These are phyloP conservation scores for Gorsachius goisagi DNA, from an alignment of 2,113 vertebrate species.

Conservation along the genomic window DNA sequence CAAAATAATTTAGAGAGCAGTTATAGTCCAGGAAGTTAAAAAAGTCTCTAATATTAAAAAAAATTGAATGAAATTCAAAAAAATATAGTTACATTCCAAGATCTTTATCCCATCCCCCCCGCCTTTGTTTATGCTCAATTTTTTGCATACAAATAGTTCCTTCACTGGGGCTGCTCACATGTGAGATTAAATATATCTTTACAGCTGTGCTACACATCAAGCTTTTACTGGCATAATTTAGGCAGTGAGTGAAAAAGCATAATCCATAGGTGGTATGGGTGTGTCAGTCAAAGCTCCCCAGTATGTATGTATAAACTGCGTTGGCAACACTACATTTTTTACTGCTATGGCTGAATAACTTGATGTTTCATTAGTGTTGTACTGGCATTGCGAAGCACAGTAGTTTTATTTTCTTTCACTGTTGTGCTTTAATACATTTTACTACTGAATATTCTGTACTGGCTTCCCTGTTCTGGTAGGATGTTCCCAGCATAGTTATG, in stretches of 20 bases:
- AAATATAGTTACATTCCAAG: too few species aligned
- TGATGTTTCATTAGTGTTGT: neutral
- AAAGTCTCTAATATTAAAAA: neutral
- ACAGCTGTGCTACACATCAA: neutral
- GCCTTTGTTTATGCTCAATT: neutral
- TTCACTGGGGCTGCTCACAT: neutral
- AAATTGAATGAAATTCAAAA: neutral
- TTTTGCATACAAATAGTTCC: neutral
- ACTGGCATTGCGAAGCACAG: neutral
- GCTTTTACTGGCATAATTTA: neutral
- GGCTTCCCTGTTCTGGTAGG: too few species aligned
- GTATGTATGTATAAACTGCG: fast-evolving
- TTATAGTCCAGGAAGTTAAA: neutral
- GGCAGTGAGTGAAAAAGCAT: neutral
- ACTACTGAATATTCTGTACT: neutral
- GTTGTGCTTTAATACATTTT: neutral
- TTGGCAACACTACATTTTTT: neutral
- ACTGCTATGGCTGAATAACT: neutral
- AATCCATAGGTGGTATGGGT: neutral
- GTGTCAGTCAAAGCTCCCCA: neutral
- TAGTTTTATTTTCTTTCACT: neutral
- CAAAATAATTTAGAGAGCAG: neutral
- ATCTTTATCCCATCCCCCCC: too few species aligned
- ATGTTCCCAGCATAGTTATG: too few species aligned
- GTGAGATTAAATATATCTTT: neutral